A percentile compares a stretch with the other conserved stretches of the same genome.
Evolutionary conservation across 2,113 vertebrate species (phyloP).

Genomic region (Morone chrysops): DNA sequence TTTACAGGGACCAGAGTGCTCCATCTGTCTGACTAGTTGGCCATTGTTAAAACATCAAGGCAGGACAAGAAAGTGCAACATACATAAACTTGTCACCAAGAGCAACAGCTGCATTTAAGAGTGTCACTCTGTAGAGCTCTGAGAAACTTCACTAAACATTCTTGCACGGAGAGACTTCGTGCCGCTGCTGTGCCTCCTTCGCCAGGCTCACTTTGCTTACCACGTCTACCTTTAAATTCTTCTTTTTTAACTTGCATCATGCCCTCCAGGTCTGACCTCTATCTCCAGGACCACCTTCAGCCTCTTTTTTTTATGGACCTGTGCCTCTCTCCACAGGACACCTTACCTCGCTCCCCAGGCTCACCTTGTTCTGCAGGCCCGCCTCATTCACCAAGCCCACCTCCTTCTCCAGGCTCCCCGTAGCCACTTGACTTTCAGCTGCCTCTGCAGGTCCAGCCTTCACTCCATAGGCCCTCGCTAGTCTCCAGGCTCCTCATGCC

Average conservation of each 20-base stretch:
- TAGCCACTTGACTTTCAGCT: conserved; percentile 66
- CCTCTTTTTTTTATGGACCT: conserved; percentile 55
- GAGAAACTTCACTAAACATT: conserved; percentile 31
- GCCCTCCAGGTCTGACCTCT: conserved; percentile 31
- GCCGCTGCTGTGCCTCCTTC: not conserved
- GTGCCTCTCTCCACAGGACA: conserved; percentile 6
- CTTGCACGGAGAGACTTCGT: not conserved
- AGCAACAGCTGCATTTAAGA: conserved; percentile 30
- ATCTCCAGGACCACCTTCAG: conserved; percentile 54
- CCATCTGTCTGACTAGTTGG: conserved; percentile 12
- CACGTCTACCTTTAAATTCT: conserved; percentile 13
- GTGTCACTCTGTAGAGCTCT: not conserved
- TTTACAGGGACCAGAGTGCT: conserved; percentile 23
- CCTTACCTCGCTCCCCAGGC: conserved; percentile 44
- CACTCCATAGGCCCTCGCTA: conserved; percentile 54
- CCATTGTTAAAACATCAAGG: conserved; percentile 34
- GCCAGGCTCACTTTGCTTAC: not conserved
- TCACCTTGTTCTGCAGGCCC: conserved; percentile 48
- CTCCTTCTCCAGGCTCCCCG: conserved; percentile 67
- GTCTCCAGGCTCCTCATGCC: conserved; percentile 79
- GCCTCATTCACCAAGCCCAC: conserved; percentile 42
- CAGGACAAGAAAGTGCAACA: conserved; percentile 7
- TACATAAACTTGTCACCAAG: conserved; percentile 21
- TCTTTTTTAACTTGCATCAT: conserved; percentile 26
- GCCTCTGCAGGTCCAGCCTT: conserved; percentile 58